A percentile compares a stretch with the other conserved stretches of the same genome.
Evolutionary conservation across 2,888 invertebrate species (phyloP).

Genomic region (Drosophila borborema): DNA sequence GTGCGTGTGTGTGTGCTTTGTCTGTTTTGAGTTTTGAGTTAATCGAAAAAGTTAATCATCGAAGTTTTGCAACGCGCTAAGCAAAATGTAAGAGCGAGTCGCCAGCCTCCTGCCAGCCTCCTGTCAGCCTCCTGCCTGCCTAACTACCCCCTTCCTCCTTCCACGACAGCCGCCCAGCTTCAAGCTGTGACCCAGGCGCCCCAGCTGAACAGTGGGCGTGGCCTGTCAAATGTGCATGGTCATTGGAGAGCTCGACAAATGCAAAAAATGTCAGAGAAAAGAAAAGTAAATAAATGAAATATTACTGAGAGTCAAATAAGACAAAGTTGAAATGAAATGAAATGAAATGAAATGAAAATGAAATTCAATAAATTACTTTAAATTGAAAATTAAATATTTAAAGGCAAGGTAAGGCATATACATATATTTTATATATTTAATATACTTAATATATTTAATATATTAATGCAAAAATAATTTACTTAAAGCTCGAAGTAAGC

Average conservation of each 20-base stretch:
- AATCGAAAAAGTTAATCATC: slow-evolving; percentile 81
- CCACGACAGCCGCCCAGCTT: not conserved
- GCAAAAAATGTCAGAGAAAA: not conserved
- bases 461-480: no score
- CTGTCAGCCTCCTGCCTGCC: not conserved
- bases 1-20: slow-evolving; percentile 41
- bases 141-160: no score
- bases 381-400: not conserved
- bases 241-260: slow-evolving; percentile 23
- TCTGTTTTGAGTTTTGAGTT: slow-evolving; percentile 73
- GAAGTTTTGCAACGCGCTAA: slow-evolving; percentile 74
- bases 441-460: no score
- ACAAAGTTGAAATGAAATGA: not conserved
- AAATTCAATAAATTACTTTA: not conserved
- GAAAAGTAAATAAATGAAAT: slow-evolving; percentile 17
- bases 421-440: no score
- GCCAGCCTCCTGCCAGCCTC: not conserved
- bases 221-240: slow-evolving; percentile 27
- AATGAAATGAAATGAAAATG: not conserved
- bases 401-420: no score
- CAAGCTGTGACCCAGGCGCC: slow-evolving; percentile 2
- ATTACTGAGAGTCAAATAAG: not conserved
- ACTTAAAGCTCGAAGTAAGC: no score
- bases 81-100: slow-evolving; percentile 44
- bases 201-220: not conserved